Conservation (phyloP, 2,888 invertebrate genomes). For the Agonopterix alstromeriana region DNA sequence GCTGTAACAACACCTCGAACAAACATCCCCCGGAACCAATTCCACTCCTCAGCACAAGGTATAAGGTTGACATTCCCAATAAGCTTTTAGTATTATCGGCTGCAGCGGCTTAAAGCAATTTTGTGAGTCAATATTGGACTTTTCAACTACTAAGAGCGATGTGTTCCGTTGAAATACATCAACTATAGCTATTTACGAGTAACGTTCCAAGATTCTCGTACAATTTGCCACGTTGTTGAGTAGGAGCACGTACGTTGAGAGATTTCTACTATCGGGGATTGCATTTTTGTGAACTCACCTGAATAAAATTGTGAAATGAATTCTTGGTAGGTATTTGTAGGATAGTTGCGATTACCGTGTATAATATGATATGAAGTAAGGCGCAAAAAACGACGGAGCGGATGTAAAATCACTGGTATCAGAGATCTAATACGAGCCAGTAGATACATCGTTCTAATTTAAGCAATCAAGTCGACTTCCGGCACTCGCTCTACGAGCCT, state of each 20-base stretch:
- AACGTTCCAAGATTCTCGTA: slow-evolving; percentile 3
- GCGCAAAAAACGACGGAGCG: too few species aligned
- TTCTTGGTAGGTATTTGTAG: too few species aligned
- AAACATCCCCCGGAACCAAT: slow-evolving; percentile 43
- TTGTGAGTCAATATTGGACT: slow-evolving; percentile 70
- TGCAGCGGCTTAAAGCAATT: slow-evolving; percentile 69
- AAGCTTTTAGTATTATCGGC: slow-evolving; percentile 50
- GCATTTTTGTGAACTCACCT: too few species aligned
- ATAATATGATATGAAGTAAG: too few species aligned
- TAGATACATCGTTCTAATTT: slow-evolving; percentile 48
- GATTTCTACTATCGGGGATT: too few species aligned
- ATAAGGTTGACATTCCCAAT: slow-evolving; percentile 61
- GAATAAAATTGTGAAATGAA: too few species aligned
- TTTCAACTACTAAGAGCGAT: slow-evolving; percentile 54
- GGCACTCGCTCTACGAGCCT: slow-evolving; percentile 16
- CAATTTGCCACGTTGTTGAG: neutral
- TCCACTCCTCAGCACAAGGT: slow-evolving; percentile 35
- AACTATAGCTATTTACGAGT: slow-evolving; percentile 7
- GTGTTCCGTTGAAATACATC: slow-evolving; percentile 52
- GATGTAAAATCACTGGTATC: too few species aligned
- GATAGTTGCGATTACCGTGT: too few species aligned
- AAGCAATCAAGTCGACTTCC: slow-evolving; percentile 49
- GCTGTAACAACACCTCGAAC: slow-evolving; percentile 58
- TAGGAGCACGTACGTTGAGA: too few species aligned
- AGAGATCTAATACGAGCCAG: too few species aligned